Conservation (phyloP, 2,888 invertebrate genomes). For the Drosophila mulleri region DNA sequence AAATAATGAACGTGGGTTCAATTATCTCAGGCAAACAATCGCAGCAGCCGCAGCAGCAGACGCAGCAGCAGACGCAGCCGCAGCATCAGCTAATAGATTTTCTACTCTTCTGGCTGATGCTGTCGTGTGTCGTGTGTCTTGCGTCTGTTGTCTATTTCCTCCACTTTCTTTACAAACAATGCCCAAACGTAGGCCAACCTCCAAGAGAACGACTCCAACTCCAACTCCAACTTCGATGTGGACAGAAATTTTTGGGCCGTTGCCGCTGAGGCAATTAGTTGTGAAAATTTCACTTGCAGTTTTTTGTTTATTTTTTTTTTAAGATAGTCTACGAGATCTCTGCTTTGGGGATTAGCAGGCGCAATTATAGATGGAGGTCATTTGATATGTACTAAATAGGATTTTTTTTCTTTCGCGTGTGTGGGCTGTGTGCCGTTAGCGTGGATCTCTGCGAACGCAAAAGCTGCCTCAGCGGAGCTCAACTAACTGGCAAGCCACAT, state of each 20-base stretch:
- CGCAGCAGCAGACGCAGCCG: too few species aligned
- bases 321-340: constrained; percentile 52
- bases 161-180: constrained; percentile 76
- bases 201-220: constrained; percentile 30
- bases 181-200: constrained; percentile 45
- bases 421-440: constrained; percentile 53
- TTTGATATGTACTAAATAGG: constrained; percentile 50
- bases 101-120: constrained; percentile 49
- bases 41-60: constrained; percentile 58
- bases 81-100: constrained; percentile 77
- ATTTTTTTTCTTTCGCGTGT: constrained; percentile 12
- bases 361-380: constrained; percentile 77
- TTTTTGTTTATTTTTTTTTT: constrained; percentile 32
- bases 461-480: constrained; percentile 20
- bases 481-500: constrained; percentile 32
- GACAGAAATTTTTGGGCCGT: constrained; percentile 59
- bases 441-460: constrained; percentile 13
- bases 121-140: not conserved
- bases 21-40: constrained; percentile 78
- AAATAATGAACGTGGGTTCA: constrained; percentile 81
- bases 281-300: constrained; percentile 77
- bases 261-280: constrained; percentile 70
- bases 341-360: constrained; percentile 69
- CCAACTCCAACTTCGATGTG: not conserved
- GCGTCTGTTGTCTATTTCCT: constrained; percentile 18